These are phyloP conservation scores for Origma solitaria DNA, from an alignment of 2,113 vertebrate genomes.

Conservation along the genomic window DNA sequence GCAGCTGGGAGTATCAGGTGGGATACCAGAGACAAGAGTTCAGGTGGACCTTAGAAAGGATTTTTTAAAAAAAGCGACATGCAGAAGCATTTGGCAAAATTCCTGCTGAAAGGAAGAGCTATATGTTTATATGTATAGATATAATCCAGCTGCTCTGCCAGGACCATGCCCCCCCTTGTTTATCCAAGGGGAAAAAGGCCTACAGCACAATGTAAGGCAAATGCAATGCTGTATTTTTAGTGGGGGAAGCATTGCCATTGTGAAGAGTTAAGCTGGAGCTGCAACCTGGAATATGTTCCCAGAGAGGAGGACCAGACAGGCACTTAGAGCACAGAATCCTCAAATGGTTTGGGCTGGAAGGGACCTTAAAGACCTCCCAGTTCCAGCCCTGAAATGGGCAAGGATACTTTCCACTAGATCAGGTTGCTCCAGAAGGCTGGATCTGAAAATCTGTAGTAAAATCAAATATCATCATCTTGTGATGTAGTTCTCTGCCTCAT, in stretches of 20 bases:
- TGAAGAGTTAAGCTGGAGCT: neutral
- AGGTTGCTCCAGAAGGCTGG: neutral
- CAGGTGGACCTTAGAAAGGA: neutral
- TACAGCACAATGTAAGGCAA: accelerated
- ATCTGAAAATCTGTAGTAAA: neutral
- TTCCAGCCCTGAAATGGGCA: neutral
- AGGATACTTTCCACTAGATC: neutral
- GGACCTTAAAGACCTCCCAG: neutral
- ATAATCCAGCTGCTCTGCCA: neutral
- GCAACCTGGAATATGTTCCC: neutral
- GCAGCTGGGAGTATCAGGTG: neutral
- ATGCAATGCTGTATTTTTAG: neutral
- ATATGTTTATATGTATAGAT: neutral
- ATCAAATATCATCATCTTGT: neutral
- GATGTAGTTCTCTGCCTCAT: neutral
- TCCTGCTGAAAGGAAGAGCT: neutral
- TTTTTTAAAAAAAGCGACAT: neutral
- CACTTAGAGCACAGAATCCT: neutral
- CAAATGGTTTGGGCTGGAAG: neutral
- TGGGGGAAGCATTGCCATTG: accelerated
- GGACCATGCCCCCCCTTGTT: neutral
- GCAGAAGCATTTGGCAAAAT: neutral
- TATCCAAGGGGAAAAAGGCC: neutral
- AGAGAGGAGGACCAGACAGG: neutral
- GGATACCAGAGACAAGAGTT: neutral